A percentile compares a stretch with the other conserved stretches of the same genome.
These are phyloP conservation scores for Leguminivora glycinivorella DNA, from an alignment of 1,140 invertebrate genomes.

Conservation along the genomic window DNA sequence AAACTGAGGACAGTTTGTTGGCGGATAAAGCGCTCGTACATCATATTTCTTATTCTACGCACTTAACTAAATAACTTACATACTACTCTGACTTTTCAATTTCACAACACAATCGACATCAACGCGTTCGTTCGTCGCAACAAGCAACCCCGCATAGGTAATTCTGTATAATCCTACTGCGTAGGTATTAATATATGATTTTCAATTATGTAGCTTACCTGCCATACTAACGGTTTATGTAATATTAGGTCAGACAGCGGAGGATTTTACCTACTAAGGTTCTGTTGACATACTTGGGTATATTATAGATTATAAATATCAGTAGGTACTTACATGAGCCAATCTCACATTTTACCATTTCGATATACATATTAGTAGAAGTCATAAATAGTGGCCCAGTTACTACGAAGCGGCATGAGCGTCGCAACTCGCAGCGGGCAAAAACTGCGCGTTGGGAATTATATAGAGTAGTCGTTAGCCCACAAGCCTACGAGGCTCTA, in stretches of 20 bases:
- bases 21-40: no score
- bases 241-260: no score
- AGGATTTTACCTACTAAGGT: no score
- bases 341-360: background rate
- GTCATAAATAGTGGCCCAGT: conserved; percentile 8
- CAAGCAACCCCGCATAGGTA: no score
- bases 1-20: no score
- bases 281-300: background rate
- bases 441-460: background rate
- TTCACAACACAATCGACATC: background rate
- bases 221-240: no score
- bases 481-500: background rate
- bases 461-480: background rate
- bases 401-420: background rate
- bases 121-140: background rate
- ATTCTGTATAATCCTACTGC: no score
- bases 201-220: no score
- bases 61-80: no score
- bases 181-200: no score
- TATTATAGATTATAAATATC: background rate
- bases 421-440: background rate
- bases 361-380: conserved; percentile 1
- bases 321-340: background rate
- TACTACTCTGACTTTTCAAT: background rate
- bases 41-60: no score